phyloP scores from a whole-genome alignment of 2,113 vertebrate species.

The Symphodus melops region DNA sequence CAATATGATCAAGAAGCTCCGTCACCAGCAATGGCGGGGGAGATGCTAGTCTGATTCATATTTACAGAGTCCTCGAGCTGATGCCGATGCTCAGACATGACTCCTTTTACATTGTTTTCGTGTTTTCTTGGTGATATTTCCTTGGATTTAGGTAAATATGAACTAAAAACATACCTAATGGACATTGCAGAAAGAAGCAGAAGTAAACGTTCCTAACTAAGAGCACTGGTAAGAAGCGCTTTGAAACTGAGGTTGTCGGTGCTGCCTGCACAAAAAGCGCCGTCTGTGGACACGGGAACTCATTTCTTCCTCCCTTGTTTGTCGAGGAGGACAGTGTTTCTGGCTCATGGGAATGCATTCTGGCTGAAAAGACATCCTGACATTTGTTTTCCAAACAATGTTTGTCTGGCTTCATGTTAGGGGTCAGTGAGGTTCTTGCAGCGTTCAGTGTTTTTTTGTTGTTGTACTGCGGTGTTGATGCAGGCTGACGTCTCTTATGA shows the following conservation, averaged over 20 bases:
- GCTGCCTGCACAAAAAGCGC: too few relatives aligned
- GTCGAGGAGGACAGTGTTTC: conserved; percentile 50
- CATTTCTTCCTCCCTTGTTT: conserved; percentile 45
- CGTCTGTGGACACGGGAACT: background rate
- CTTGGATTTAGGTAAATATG: too few relatives aligned
- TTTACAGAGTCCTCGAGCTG: too few relatives aligned
- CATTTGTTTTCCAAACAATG: conserved; percentile 67
- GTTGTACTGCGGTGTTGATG: conserved; percentile 24
- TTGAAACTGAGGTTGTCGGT: too few relatives aligned
- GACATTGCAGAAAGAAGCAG: too few relatives aligned
- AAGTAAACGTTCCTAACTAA: too few relatives aligned
- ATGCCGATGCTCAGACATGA: too few relatives aligned
- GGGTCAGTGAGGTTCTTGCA: conserved; percentile 22
- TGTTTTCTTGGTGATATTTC: too few relatives aligned
- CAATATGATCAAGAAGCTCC: too few relatives aligned
- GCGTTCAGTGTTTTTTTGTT: conserved; percentile 16
- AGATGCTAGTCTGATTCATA: conserved; percentile 20
- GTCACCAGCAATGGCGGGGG: conserved; percentile 28
- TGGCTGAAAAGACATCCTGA: conserved; percentile 49
- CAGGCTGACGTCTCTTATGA: conserved; percentile 38
- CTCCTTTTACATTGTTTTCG: too few relatives aligned
- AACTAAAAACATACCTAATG: too few relatives aligned
- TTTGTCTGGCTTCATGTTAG: conserved; percentile 52
- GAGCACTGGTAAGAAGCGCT: too few relatives aligned
- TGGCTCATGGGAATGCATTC: conserved; percentile 59